Conservation (phyloP, 2,797 vertebrate genomes). For the Alca torda region DNA sequence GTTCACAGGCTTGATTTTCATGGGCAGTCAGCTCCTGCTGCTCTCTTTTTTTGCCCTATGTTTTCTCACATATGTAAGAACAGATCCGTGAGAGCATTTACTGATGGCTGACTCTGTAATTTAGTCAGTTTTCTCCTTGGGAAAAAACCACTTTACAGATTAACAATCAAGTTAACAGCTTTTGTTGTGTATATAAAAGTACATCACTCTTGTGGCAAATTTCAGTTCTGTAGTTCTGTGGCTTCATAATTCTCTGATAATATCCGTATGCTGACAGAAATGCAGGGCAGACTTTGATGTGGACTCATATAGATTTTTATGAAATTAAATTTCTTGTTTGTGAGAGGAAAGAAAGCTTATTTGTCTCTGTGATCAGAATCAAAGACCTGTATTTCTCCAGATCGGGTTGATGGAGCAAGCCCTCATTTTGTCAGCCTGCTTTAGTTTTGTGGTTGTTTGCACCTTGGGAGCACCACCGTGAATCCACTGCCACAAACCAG, state of each 20-base stretch:
- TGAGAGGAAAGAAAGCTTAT: neutral
- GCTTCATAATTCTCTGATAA: neutral
- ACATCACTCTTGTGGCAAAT: neutral
- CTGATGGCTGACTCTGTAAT: neutral
- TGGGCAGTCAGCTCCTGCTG: neutral
- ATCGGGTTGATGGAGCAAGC: neutral
- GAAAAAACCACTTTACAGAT: constrained; percentile 12
- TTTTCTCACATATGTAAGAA: neutral
- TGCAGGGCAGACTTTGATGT: neutral
- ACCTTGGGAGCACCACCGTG: neutral
- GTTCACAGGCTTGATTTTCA: neutral
- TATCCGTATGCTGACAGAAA: neutral
- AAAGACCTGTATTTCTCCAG: neutral
- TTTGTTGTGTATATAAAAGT: neutral
- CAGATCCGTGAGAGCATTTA: neutral
- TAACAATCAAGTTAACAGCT: constrained; percentile 25
- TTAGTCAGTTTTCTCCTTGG: neutral
- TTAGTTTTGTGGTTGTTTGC: neutral
- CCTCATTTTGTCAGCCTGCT: neutral
- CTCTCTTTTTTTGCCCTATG: neutral
- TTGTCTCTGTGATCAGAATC: neutral
- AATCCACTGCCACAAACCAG: neutral
- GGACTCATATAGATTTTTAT: neutral
- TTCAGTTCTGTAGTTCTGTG: neutral
- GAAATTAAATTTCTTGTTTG: neutral